These are phyloP conservation scores for Myiozetetes cayanensis DNA, from an alignment of 2,113 vertebrate genomes.

Conservation along the genomic window DNA sequence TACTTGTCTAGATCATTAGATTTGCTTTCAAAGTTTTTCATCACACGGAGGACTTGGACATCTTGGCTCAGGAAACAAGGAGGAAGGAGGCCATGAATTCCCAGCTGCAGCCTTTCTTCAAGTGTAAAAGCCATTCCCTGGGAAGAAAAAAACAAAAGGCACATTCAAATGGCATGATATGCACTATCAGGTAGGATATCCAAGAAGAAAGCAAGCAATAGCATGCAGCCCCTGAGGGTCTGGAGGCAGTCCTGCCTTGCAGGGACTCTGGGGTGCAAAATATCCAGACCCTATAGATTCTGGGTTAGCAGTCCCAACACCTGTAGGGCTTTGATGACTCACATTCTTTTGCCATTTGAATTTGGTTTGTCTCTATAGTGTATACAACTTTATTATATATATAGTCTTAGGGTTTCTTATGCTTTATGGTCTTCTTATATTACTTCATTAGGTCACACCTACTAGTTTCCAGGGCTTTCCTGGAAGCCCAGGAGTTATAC, in stretches of 20 bases:
- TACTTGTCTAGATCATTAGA: conserved; percentile 92
- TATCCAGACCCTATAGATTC: not conserved
- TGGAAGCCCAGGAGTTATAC: not conserved
- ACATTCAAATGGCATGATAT: not conserved
- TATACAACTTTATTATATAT: not conserved
- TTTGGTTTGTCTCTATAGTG: not conserved
- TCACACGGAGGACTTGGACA: conserved; percentile 90
- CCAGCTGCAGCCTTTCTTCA: conserved; percentile 91
- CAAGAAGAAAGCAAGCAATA: not conserved
- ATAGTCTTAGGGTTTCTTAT: not conserved
- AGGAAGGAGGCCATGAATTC: conserved; percentile 95
- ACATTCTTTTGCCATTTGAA: not conserved
- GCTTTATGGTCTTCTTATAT: not conserved
- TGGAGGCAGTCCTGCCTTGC: not conserved
- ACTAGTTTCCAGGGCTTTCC: not conserved
- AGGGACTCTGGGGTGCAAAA: rapidly evolving
- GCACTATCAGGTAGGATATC: not conserved
- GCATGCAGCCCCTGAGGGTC: not conserved
- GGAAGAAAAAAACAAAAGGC: conserved; percentile 34
- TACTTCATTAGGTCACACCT: not conserved
- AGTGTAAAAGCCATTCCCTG: conserved; percentile 98
- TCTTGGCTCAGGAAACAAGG: conserved; percentile 97
- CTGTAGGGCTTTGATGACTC: not conserved
- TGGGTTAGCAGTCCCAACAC: not conserved
- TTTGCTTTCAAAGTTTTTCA: conserved; percentile 92